These are phyloP conservation scores for Cryptophagus acutangulus DNA, from an alignment of 2,888 invertebrate genomes.

Conservation along the genomic window DNA sequence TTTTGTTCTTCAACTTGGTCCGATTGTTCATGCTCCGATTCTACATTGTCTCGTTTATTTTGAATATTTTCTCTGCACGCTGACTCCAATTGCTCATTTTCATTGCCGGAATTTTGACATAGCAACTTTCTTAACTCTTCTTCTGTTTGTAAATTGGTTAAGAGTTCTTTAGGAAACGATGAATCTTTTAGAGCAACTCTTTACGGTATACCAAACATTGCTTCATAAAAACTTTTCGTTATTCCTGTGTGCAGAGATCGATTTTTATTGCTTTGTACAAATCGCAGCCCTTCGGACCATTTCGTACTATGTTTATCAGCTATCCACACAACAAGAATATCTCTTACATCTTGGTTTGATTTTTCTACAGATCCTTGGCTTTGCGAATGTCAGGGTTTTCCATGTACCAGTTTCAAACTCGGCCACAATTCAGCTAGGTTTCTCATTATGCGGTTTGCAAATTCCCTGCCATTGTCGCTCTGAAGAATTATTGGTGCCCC, in stretches of 20 bases:
- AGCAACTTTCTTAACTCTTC: slow-evolving; percentile 14
- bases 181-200: slow-evolving; percentile 15
- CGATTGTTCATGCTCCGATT: too few species aligned
- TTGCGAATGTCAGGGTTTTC: too few species aligned
- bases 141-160: slow-evolving; percentile 10
- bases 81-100: slow-evolving; percentile 4
- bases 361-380: slow-evolving; percentile 10
- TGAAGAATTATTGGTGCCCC: slow-evolving; percentile 30
- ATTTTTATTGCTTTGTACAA: slow-evolving; percentile 16
- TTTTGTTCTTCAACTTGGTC: too few species aligned
- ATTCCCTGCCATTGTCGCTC: slow-evolving; percentile 26
- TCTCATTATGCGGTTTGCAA: slow-evolving; percentile 16
- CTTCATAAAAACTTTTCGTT: slow-evolving; percentile 16
- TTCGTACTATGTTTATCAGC: not conserved
- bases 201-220: slow-evolving; percentile 10
- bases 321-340: slow-evolving; percentile 7
- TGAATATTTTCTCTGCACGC: not conserved
- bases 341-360: slow-evolving; percentile 7
- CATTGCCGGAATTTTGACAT: slow-evolving; percentile 3
- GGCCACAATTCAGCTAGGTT: too few species aligned
- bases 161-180: slow-evolving; percentile 12
- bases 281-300: slow-evolving; percentile 10
- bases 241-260: slow-evolving; percentile 13
- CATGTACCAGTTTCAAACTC: too few species aligned
- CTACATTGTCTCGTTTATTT: too few species aligned